phyloP scores from a whole-genome alignment of 2,797 vertebrate genomes.

The Syngnathus acus region DNA sequence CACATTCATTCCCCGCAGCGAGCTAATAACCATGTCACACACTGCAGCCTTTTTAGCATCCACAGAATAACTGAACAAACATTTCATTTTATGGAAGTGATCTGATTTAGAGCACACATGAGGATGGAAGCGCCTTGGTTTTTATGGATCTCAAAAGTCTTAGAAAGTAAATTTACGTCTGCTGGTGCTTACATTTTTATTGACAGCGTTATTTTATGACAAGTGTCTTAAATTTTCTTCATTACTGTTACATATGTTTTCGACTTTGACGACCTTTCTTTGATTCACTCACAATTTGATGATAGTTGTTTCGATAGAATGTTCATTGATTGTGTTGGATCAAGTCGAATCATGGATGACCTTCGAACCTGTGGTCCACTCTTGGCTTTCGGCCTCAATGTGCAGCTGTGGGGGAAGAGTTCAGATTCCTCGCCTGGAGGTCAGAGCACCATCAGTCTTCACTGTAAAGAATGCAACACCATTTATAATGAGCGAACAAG shows the following conservation, averaged over 20 bases:
- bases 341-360: conserved; percentile 64
- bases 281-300: neutral
- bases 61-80: conserved; percentile 45
- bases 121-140: conserved; percentile 37
- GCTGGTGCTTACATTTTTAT: neutral
- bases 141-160: conserved; percentile 30
- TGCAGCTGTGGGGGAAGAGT: conserved; percentile 64
- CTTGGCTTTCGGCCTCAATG: conserved; percentile 42
- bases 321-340: conserved; percentile 60
- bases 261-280: neutral
- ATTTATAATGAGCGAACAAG: conserved; percentile 47
- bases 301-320: neutral
- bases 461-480: conserved; percentile 55
- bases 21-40: conserved; percentile 40
- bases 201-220: neutral
- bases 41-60: conserved; percentile 41
- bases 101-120: conserved; percentile 25
- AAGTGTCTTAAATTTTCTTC: neutral
- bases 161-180: neutral
- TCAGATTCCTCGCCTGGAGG: conserved; percentile 60
- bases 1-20: conserved; percentile 37
- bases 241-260: neutral
- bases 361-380: conserved; percentile 53
- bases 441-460: conserved; percentile 59
- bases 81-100: conserved; percentile 42